Percentiles rank a stretch among this genome's conserved stretches.
These are phyloP conservation scores for Drosophila siamana DNA, from an alignment of 2,888 invertebrate species.

Conservation along the genomic window DNA sequence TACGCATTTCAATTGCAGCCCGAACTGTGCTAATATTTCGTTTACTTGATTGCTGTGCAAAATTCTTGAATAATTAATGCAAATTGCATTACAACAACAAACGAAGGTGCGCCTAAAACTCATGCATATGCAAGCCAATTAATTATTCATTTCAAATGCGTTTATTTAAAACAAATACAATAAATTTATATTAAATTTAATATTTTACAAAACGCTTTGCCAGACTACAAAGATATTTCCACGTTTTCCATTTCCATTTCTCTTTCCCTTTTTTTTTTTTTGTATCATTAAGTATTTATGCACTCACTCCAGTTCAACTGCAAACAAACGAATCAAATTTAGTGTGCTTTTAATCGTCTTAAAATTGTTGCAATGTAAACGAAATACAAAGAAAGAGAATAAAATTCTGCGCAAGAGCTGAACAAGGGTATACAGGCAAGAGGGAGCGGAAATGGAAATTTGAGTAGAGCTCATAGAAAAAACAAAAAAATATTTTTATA, in stretches of 20 bases:
- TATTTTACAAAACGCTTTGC: background rate
- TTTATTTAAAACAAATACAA: background rate
- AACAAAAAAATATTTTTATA: slow-evolving; percentile 6
- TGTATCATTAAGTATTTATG: slow-evolving; percentile 9
- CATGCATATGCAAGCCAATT: background rate
- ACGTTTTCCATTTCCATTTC: background rate
- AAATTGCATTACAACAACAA: slow-evolving; percentile 20
- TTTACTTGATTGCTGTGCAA: slow-evolving; percentile 42
- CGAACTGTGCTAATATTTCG: slow-evolving; percentile 46
- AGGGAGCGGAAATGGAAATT: background rate
- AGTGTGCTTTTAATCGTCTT: slow-evolving; percentile 48
- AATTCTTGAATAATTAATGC: slow-evolving; percentile 45
- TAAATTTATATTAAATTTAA: slow-evolving; percentile 2
- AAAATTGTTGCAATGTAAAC: slow-evolving; percentile 22
- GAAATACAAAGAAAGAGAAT: background rate
- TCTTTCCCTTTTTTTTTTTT: too few species aligned
- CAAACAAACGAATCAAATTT: slow-evolving; percentile 9
- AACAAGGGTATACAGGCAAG: background rate
- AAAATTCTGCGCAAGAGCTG: slow-evolving; percentile 2
- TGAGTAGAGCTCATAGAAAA: slow-evolving; percentile 8
- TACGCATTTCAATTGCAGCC: slow-evolving; percentile 37
- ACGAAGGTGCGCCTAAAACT: background rate
- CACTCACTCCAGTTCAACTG: background rate
- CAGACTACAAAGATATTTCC: background rate
- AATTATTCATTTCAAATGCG: slow-evolving; percentile 4